phyloP scores from a whole-genome alignment of 2,888 invertebrate species.

The Dexiosoma caninum region DNA sequence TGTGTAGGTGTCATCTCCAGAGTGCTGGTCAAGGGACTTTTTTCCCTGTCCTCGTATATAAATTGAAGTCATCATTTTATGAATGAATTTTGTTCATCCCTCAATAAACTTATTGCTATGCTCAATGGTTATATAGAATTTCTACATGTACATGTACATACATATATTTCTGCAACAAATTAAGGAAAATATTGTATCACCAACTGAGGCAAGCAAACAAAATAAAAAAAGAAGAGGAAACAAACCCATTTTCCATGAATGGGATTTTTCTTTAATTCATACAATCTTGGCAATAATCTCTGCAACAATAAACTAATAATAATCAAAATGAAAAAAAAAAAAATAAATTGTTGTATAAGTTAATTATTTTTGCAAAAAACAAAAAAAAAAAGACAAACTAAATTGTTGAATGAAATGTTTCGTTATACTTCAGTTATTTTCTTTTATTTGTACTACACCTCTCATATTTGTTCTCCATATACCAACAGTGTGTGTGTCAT shows the following conservation, averaged over 20 bases:
- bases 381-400: conserved; percentile 41
- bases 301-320: conserved; percentile 35
- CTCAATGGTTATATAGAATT: background rate
- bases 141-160: no score
- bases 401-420: conserved; percentile 62
- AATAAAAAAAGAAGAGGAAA: background rate
- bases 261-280: conserved; percentile 4
- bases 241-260: conserved; percentile 29
- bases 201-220: background rate
- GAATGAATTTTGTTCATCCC: conserved; percentile 5
- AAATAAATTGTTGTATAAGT: conserved; percentile 42
- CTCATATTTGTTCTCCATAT: conserved; percentile 19
- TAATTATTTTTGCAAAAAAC: conserved; percentile 46
- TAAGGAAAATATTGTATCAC: background rate
- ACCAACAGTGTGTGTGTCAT: background rate
- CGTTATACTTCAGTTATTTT: conserved; percentile 61
- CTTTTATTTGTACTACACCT: conserved; percentile 18
- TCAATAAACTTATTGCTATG: background rate
- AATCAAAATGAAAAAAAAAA: conserved; percentile 6
- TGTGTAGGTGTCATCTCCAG: background rate
- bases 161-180: conserved; percentile 5
- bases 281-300: conserved; percentile 37
- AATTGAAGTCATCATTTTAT: background rate
- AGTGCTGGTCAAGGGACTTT: no score
- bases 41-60: background rate